Evolutionary conservation across 2,888 invertebrate genomes (phyloP), one percentile per base, ranked within the genome.

Genomic region (Conistra vaccinii): DNA sequence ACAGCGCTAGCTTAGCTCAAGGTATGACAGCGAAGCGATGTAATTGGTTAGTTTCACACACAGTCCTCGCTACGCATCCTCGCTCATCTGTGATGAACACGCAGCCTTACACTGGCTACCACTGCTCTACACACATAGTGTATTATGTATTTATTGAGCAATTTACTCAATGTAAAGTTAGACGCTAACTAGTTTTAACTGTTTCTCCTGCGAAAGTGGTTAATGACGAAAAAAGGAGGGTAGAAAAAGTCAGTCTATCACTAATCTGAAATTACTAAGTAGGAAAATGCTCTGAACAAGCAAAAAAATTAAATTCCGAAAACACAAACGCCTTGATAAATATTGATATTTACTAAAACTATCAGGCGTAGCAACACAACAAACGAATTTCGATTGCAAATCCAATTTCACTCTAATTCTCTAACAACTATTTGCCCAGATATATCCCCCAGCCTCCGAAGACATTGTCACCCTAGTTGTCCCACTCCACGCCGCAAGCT

Each of bases 401-500:
- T 29, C 29, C 7, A 42, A 45, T 71, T 76, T 29, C 17, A 20
- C 4, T 78, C 17, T n/a, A 66, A 42, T 29, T 48, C n/a, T 53
- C 3, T 1, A n/a, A 23, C 14, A 79, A 72, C 61, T 73, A 58
- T 62, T 48, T 29, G 42, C 14, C 39, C 39, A 20, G 10, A 72
- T 4, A 20, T n/a, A 51, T 73, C 78, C 70, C 55, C 23, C 85
- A 84, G 85, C 82, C 66, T 85, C 85, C 68, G 0, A 68, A 62
- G 26, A 23, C 78, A 51, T 90, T 74, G 90, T 69, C 89, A 86
- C 91, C 84, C 87, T 84, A 78, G 29, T 62, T 67, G 76, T 88
- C 89, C 87, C 88, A 86, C 88, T 85, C 88, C 87, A 84, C 67
- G 78, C 76, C 81, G 79, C 69, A 78, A 76, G 79, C 87, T 85